Base-by-base conservation (phyloP, 2,888 invertebrate species). In the Cephus pygmeus region DNA sequence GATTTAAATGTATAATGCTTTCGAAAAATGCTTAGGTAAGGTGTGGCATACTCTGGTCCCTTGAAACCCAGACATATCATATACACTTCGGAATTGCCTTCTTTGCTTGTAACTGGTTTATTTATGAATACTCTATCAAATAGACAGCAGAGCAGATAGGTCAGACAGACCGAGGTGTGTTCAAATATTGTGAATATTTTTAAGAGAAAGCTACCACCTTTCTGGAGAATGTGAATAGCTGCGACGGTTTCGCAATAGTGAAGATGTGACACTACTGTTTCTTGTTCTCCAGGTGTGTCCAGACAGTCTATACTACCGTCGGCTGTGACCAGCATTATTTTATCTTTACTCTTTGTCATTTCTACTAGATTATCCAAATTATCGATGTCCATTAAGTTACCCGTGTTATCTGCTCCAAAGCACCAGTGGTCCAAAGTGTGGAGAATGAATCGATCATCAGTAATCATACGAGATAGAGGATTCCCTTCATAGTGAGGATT, bases 401-500 rank as follows among this genome's bases (percentile, higher is more conserved):
- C 99, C 0, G 97, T 97, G 84, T 94, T 94, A 90, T 98, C 97
- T 2, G 91, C 91, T 3, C 98, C 97, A 92, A 98, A 99, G 83
- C 94, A 93, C 99, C 99, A 99, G 87, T 96, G 94, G 30, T 94
- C 91, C 56, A 95, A 88, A 0, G 98, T 97, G 86, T 95, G 93
- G 73, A 95, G 93, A 87, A 98, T 96, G 82, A 98, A 95, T 12
- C 97, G 93, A 90, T 98, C 98, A 91, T 98, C 97, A 71, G 94
- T 94, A 68, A 99, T 96, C 93, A 95, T 94, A 84, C 92, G 92
- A 1, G 93, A 93, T 0, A 94, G 91, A 0, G 94, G 93, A 91
- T 98, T 98, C 0, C 96, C 97, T 92, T 98, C 98, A 86, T 97
- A 96, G 89, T 98, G 96, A 0, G 99, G 98, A 92, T 98, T 98